Evolutionary conservation across 2,888 invertebrate species (phyloP), one percentile per base, ranked within the genome.

Genomic region (Pheosia tremula): DNA sequence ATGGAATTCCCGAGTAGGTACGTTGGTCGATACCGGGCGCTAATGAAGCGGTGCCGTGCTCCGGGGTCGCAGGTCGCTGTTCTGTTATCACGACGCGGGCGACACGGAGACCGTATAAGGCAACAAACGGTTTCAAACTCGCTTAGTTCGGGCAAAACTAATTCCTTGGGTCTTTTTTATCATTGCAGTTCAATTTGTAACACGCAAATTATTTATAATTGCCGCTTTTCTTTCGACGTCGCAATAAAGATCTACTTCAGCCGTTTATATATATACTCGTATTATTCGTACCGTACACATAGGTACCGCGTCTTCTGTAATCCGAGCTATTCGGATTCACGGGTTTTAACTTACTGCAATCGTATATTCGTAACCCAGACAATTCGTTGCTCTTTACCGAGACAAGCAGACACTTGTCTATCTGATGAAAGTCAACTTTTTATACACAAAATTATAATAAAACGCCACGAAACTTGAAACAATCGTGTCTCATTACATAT

Each of bases 401-500:
- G 24, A 24, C 24, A 47, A n/a, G 52, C 11, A 52, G 52, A 6
- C 52, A 37, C 50, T 6, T 52, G 52, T 10, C 52, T 56, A 56
- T 53, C 56, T 41, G 56, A 56, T 24, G 56, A 56, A 41, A 56
- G 56, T 56, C 4, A n/a, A 9, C 56, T 9, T 41, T 41, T 43
- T 43, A 45, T 13, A 24, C n/a, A 56, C 36, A 36, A 10, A 45
- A 56, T 10, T 45, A 45, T 3, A 43, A 45, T 45, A 11, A 41
- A 56, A 56, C 9, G 56, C 13, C 55, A 55, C 39, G 55, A 39
- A 54, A 55, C 39, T 13, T 50, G 63, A 77, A 68, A 61, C 61
- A 71, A 66, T 58, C 38, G 56, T 53, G 36, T 36, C 68, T 72
- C 68, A 77, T 75, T 75, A 77, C 61, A 54, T 62, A 75, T 75